Evolutionary conservation across 30 jellyfish, hydroid and myxozoan genomes (phyloP), one percentile per base, ranked within the genome.

Genomic region (Hydractinia symbiolongicarpus): DNA sequence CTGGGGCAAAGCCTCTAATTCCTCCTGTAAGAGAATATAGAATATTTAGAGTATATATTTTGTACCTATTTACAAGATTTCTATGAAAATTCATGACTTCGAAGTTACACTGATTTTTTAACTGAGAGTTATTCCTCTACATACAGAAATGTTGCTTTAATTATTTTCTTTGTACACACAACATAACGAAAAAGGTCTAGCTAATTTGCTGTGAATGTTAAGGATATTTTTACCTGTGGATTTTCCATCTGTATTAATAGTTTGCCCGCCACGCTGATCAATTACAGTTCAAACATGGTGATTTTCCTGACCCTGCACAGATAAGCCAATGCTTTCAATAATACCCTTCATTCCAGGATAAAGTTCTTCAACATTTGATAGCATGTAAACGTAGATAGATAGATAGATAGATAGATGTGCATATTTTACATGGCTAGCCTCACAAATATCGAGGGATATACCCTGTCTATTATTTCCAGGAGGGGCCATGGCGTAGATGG

Each of bases 231-330:
- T 70, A 70, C 86, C 79, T 7, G 54, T 68, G 7, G 82, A 66
- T 74, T 75, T 83, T 2, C 82, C 92, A 61, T 77, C 88, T 60
- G 19, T 75, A 66, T 83, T 75, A 1, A 83, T 83, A 50, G 92
- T 74, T 62, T 83, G 92, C 66, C 76, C 92, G n/a, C 88, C 92
- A 50, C 92, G 40, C 73, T 83, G 87, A 66, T 83, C 92, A 0
- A 75, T 76, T 11, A 82, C 83, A 58, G 71, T 76, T 66, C 88
- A 60, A 57, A 83, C 57, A n/a, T 50, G 10, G 53, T 76, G 66
- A 70, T 77, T 62, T 53, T 40, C 83, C 66, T 84, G 93, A 61
- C 77, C 93, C 68, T 84, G 93, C 20, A 84, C 83, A 50, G 88
- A 76, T 76, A 75, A 14, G 3, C 80, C 93, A 14, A 67, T 52